Base-by-base conservation (phyloP, 1,140 invertebrate species). In the Brachionus paranguensis region DNA sequence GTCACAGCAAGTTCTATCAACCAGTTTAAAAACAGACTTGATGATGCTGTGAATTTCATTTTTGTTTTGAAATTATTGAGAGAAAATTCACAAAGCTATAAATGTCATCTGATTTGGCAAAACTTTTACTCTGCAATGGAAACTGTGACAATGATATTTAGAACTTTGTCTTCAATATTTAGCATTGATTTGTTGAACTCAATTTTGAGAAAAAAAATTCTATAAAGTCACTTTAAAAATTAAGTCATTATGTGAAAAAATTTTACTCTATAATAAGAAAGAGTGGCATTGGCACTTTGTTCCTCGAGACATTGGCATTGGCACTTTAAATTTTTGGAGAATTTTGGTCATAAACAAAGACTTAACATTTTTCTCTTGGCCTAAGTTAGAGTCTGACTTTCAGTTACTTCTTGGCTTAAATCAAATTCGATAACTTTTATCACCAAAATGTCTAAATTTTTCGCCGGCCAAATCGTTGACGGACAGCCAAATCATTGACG, bases 71-170 rank as follows among this genome's bases (percentile, higher is more conserved):
- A n/a, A n/a, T n/a, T n/a, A n/a, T n/a, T n/a, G n/a, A n/a, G n/a
- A n/a, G n/a, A n/a, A n/a, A n/a, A n/a, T n/a, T n/a, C n/a, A n/a
- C n/a, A n/a, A n/a, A n/a, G n/a, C n/a, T 85, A 55, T 86, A 87
- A 24, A 85, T 83, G 14, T 86, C 85, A 83, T 85, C 87, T 8
- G 86, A 88, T 70, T 85, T 84, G 5, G 65, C 24, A 79, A 88
- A 86, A 55, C 89, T 88, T 10, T 86, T 85, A 85, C 88, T 89
- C 45, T 86, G 87, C 64, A 88, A 45, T 17, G 89, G 88, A 81
- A 90, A 89, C 83, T 87, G 78, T 86, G 85, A 89, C 86, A 47
- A n/a, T n/a, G n/a, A n/a, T n/a, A n/a, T n/a, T n/a, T n/a, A n/a
- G 86, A 86, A 78, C 86, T 85, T 86, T 83, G 68, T 85, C 86